These are phyloP conservation scores for Acleris sparsana DNA, from an alignment of 2,888 invertebrate genomes.

Conservation along the genomic window DNA sequence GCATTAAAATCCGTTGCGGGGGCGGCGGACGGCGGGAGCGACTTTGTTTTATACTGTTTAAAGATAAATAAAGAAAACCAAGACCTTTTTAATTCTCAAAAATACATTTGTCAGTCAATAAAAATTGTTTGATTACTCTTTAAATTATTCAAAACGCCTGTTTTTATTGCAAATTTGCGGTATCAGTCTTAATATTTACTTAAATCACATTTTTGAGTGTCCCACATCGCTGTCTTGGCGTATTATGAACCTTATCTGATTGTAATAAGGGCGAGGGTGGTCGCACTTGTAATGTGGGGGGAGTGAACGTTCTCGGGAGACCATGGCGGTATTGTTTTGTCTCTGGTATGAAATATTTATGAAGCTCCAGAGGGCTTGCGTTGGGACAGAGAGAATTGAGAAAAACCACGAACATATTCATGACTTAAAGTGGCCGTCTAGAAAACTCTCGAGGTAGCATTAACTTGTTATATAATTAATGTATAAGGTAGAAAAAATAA, in stretches of 20 bases:
- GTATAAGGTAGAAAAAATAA: no score
- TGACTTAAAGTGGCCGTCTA: background rate
- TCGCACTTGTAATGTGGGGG: background rate
- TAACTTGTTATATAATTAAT: no score
- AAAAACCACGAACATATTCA: background rate
- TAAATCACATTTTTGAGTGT: conserved; percentile 32
- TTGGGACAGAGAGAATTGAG: conserved; percentile 21
- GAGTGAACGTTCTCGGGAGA: conserved; percentile 29
- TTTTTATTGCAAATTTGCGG: conserved; percentile 24
- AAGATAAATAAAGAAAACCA: no score
- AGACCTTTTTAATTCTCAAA: no score
- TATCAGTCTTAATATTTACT: conserved; percentile 33
- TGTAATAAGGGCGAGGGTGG: conserved; percentile 9
- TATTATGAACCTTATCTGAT: background rate
- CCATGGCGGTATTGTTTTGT: conserved; percentile 35
- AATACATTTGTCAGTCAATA: background rate
- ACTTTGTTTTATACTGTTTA: no score
- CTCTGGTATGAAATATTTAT: conserved; percentile 45
- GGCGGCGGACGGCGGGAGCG: no score
- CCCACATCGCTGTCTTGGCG: no score
- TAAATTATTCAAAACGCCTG: conserved; percentile 13
- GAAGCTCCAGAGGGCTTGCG: conserved; percentile 33
- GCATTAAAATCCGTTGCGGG: no score
- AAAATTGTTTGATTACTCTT: conserved; percentile 20
- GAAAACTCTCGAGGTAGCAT: no score